Conservation (phyloP, 2,113 vertebrate species). For the Odontesthes bonariensis region DNA sequence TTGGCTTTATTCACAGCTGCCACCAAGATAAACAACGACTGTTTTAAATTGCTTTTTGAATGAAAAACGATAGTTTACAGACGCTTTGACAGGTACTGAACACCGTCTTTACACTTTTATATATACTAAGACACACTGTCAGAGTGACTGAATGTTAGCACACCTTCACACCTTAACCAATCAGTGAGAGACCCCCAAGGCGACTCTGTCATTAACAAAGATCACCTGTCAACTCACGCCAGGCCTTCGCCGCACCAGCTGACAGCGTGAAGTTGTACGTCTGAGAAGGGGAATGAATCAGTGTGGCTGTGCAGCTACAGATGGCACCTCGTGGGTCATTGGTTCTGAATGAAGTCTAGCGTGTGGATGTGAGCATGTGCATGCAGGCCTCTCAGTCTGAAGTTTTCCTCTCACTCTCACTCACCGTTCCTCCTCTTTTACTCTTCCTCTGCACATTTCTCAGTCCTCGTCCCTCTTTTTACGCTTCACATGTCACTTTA, state of each 20-base stretch:
- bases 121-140: neutral
- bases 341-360: neutral
- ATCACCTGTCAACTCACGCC: conserved; percentile 48
- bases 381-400: no score
- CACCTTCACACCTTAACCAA: conserved; percentile 4
- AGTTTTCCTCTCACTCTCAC: no score
- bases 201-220: conserved; percentile 34
- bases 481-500: no score
- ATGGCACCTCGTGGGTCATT: neutral
- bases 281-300: neutral
- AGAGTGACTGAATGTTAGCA: conserved; percentile 25
- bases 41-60: no score
- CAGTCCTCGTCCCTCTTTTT: no score
- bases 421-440: no score
- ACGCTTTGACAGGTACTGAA: neutral
- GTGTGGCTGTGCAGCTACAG: neutral
- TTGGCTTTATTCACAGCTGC: no score
- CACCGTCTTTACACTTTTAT: conserved; percentile 12
- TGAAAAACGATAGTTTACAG: neutral
- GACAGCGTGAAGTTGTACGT: neutral
- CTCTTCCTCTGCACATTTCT: no score
- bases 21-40: no score
- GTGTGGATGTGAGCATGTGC: no score
- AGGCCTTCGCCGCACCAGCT: conserved; percentile 5
- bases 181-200: conserved; percentile 1